Evolutionary conservation across 2,797 vertebrate genomes (phyloP), one percentile per base, ranked within the genome.

Genomic region (Peromyscus eremicus): DNA sequence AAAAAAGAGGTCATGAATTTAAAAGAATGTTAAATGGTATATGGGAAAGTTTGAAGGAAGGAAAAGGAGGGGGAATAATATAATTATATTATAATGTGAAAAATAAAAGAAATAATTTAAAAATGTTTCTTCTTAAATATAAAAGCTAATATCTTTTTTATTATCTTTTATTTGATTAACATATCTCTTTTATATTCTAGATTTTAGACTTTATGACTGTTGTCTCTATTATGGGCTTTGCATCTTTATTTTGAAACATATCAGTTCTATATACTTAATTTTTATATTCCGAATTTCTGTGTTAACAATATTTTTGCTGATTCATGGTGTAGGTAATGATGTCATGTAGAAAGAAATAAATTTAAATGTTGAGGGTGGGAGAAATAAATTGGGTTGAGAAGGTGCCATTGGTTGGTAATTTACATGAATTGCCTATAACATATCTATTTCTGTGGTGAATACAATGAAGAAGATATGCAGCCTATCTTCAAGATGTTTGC

Each of bases 171-270:
- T 73, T 75, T 77, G 12, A 66, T 93, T 91, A 84, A 64, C n/a
- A n/a, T 5, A 64, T 79, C 1, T 76, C 60, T 86, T 55, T 92
- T 52, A 27, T 71, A 52, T 17, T 82, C 9, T 94, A 37, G 5
- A 77, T 75, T 83, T 21, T 60, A 83, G 55, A 81, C 5, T 86
- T 92, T 80, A 52, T 60, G 64, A 55, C 14, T 85, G 75, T 76
- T 84, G 4, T 68, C 16, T 94, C 17, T 80, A 8, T 94, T 70
- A 17, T 66, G 46, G 1, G 10, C 7, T 79, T 89, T 83, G 37
- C 68, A 94, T 60, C 25, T 85, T 91, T 68, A 52, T 52, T 95
- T 95, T 92, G 62, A 94, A 95, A 71, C 4, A 60, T n/a, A 87
- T 73, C 23, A 12, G 27, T 90, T 92, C 14, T 46, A 29, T 68